Conservation (phyloP, 2,113 vertebrate species). For the Anolis sagrei region DNA sequence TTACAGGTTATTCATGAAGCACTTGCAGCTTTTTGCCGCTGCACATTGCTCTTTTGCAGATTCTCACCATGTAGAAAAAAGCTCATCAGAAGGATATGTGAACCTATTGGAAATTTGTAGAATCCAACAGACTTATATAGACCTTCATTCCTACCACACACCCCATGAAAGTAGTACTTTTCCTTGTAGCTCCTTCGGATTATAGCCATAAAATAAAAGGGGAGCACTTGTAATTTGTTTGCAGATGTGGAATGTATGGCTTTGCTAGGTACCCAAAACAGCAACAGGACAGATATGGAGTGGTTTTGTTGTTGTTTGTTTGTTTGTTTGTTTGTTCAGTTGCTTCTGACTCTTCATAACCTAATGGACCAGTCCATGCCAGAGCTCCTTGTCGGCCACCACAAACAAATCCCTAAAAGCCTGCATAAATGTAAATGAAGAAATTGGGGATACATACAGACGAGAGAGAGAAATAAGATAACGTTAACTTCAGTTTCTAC, state of each 20-base stretch:
- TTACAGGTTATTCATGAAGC: too few species aligned
- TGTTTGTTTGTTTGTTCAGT: too few species aligned
- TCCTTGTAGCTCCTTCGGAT: background rate
- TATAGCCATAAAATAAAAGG: background rate
- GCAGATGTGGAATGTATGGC: background rate
- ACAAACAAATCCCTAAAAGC: too few species aligned
- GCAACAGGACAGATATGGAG: background rate
- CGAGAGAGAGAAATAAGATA: background rate
- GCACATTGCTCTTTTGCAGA: background rate
- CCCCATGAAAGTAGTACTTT: background rate
- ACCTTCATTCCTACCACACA: background rate
- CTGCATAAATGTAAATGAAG: background rate
- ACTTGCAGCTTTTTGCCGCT: too few species aligned
- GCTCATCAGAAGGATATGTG: background rate
- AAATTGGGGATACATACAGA: background rate
- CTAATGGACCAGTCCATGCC: too few species aligned
- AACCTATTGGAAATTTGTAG: background rate
- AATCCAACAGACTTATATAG: background rate
- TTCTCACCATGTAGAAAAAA: background rate
- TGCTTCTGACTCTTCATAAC: too few species aligned
- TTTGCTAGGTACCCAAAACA: background rate
- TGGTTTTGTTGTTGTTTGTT: too few species aligned
- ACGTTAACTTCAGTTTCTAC: background rate
- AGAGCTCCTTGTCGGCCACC: too few species aligned
- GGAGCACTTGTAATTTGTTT: background rate